A percentile compares a stretch with the other conserved stretches of the same genome.
Conservation (phyloP, 2,113 vertebrate genomes). For the Toxotes jaculatrix region DNA sequence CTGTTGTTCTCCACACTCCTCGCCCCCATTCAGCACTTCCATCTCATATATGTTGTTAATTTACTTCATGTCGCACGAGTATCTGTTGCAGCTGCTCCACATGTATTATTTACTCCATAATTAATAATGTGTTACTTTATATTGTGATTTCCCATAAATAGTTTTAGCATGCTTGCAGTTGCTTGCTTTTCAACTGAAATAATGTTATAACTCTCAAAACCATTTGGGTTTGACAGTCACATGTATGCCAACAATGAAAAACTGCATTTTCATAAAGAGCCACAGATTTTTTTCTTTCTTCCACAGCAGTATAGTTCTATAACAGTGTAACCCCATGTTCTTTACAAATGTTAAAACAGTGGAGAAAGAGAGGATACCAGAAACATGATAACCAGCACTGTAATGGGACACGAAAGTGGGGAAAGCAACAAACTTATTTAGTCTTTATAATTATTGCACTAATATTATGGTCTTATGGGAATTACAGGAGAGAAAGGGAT, state of each 20-base stretch:
- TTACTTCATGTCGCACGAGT: not conserved
- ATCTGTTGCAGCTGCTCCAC: not conserved
- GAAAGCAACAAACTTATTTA: not conserved
- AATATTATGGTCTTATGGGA: not conserved
- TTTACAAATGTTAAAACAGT: no score
- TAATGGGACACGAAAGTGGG: not conserved
- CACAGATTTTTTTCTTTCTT: no score
- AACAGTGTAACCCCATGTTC: not conserved
- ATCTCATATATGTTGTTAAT: not conserved
- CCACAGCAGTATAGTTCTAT: not conserved
- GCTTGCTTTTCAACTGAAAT: no score
- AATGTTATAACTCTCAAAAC: no score
- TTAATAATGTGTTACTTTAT: no score
- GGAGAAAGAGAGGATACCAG: not conserved
- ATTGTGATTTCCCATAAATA: no score
- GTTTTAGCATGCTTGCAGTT: no score
- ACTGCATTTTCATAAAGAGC: not conserved
- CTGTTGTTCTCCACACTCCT: not conserved
- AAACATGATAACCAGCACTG: not conserved
- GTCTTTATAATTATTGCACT: not conserved
- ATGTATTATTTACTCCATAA: not conserved
- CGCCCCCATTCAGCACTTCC: not conserved
- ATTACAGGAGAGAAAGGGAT: not conserved
- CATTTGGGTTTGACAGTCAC: no score
- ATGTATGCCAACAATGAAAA: not conserved